phyloP scores from a whole-genome alignment of 2,888 invertebrate species.

The Pteria penguin region DNA sequence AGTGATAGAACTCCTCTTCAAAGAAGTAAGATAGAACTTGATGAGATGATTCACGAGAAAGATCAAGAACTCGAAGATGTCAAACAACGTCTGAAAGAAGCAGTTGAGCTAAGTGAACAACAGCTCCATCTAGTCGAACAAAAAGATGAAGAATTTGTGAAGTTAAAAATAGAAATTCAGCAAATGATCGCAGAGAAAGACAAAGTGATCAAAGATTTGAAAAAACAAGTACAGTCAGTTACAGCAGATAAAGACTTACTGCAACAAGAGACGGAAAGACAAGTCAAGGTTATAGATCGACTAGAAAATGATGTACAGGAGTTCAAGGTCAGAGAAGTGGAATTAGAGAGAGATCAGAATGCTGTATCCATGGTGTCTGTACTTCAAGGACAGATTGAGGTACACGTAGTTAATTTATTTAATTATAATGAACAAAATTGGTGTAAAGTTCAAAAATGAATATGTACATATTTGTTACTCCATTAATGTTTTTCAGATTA shows the following conservation, averaged over 20 bases:
- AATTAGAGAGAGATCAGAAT: slow-evolving; percentile 27
- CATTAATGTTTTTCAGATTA: no score
- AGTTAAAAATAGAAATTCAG: slow-evolving; percentile 60
- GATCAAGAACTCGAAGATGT: slow-evolving; percentile 53
- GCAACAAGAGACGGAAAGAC: slow-evolving; percentile 42
- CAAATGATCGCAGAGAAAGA: slow-evolving; percentile 55
- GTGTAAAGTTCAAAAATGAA: no score
- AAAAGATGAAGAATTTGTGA: slow-evolving; percentile 59
- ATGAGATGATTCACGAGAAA: slow-evolving; percentile 19
- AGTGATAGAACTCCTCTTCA: neutral
- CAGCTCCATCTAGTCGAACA: slow-evolving; percentile 56
- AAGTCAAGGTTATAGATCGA: slow-evolving; percentile 20
- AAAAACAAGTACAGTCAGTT: slow-evolving; percentile 18
- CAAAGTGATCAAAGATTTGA: slow-evolving; percentile 36
- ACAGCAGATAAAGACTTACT: slow-evolving; percentile 17
- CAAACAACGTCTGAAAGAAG: slow-evolving; percentile 55
- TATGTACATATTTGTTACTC: no score
- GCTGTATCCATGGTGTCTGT: slow-evolving; percentile 12
- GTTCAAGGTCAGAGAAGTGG: neutral
- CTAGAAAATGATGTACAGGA: slow-evolving; percentile 18
- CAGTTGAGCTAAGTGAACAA: slow-evolving; percentile 57
- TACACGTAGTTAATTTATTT: no score
- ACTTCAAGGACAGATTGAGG: slow-evolving; percentile 18
- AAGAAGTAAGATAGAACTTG: neutral
- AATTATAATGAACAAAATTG: no score